A percentile compares a stretch with the other conserved stretches of the same genome.
Conservation (phyloP, 2,888 invertebrate species). For the Beris morrisii region DNA sequence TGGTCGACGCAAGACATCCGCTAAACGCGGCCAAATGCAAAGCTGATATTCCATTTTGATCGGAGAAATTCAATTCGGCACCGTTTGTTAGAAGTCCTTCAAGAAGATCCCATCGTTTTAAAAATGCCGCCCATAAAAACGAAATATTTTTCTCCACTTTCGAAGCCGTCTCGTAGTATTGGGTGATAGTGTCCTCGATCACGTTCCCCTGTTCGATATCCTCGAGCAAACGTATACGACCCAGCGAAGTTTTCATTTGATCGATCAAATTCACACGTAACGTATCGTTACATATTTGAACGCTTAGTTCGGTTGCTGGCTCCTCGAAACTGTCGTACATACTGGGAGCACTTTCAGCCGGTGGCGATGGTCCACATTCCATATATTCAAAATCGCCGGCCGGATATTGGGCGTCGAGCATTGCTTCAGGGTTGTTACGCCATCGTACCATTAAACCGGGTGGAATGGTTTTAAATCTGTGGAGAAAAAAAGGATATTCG, state of each 20-base stretch:
- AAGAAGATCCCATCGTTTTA: constrained; percentile 69
- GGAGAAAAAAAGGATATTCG: constrained; percentile 13
- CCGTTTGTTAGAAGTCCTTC: constrained; percentile 66
- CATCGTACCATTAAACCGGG: constrained; percentile 61
- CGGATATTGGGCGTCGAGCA: constrained; percentile 69
- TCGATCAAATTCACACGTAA: constrained; percentile 74
- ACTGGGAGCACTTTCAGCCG: constrained; percentile 78
- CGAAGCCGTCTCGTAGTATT: constrained; percentile 61
- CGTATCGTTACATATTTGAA: constrained; percentile 73
- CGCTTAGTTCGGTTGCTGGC: constrained; percentile 68
- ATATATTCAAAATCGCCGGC: constrained; percentile 73
- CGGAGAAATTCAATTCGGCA: constrained; percentile 70
- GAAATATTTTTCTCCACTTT: constrained; percentile 72
- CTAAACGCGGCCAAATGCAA: constrained; percentile 78
- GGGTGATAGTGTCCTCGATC: constrained; percentile 60
- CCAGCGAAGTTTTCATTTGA: constrained; percentile 71
- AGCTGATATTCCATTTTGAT: constrained; percentile 73
- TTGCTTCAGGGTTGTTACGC: constrained; percentile 60
- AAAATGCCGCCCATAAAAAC: constrained; percentile 73
- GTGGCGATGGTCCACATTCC: constrained; percentile 78
- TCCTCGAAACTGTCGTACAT: constrained; percentile 81
- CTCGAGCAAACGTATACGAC: constrained; percentile 68
- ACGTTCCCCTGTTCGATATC: constrained; percentile 73
- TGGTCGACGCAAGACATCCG: constrained; percentile 72
- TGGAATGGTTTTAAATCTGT: constrained; percentile 59